phyloP scores from a whole-genome alignment of 2,888 invertebrate genomes.

The Zygothrica quintamaculata region DNA sequence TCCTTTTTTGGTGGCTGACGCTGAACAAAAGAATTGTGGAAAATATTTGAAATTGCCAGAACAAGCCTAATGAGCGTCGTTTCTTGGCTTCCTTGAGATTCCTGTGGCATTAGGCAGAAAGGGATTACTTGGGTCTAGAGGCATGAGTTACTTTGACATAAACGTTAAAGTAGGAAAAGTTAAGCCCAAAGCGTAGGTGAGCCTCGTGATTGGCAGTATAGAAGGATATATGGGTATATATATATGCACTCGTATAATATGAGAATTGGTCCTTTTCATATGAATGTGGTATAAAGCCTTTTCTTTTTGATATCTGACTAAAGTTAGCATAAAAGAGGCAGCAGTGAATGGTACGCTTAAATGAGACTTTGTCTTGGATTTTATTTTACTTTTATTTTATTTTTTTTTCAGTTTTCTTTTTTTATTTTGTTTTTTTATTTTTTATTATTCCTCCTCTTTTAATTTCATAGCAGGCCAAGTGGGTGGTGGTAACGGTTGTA shows the following conservation, averaged over 20 bases:
- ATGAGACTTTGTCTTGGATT: slow-evolving; percentile 44
- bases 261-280: slow-evolving; percentile 11
- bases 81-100: slow-evolving; percentile 7
- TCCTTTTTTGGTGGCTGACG: slow-evolving; percentile 13
- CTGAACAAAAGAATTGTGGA: slow-evolving; percentile 34
- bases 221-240: too few relatives aligned
- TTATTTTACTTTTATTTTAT: slow-evolving; percentile 24
- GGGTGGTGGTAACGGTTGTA: slow-evolving; percentile 2
- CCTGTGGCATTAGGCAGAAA: not conserved
- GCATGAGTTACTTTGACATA: slow-evolving; percentile 14
- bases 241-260: slow-evolving; percentile 3
- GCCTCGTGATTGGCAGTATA: slow-evolving; percentile 41
- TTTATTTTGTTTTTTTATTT: slow-evolving; percentile 10
- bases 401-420: slow-evolving; percentile 24
- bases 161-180: slow-evolving; percentile 14
- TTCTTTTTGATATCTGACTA: slow-evolving; percentile 6
- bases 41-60: slow-evolving; percentile 51
- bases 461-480: slow-evolving; percentile 38
- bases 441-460: slow-evolving; percentile 12
- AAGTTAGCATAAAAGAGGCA: slow-evolving; percentile 25
- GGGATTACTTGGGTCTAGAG: slow-evolving; percentile 6
- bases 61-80: slow-evolving; percentile 58
- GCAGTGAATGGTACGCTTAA: slow-evolving; percentile 17
- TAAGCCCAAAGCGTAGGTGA: slow-evolving; percentile 41
- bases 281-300: slow-evolving; percentile 3